Percentiles rank a stretch among this genome's conserved stretches.
These are phyloP conservation scores for Gambusia yucatana DNA, from an alignment of 2,797 vertebrate genomes.

Conservation along the genomic window DNA sequence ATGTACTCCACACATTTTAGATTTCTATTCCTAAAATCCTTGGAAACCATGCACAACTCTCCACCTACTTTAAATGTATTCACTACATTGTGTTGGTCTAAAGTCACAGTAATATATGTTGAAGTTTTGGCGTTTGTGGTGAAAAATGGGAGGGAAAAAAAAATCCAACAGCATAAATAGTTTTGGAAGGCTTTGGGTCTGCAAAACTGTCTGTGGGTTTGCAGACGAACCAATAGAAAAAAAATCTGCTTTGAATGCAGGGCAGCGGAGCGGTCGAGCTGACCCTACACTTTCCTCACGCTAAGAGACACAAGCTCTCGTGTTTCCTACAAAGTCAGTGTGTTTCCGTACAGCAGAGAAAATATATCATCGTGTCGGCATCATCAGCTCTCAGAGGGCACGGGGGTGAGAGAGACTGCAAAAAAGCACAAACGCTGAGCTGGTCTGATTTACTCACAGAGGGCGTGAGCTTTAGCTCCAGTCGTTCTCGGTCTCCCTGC, in stretches of 20 bases:
- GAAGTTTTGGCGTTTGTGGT: slow-evolving; percentile 15
- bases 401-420: slow-evolving; percentile 38
- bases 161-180: background rate
- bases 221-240: slow-evolving; percentile 35
- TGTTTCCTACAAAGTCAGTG: slow-evolving; percentile 50
- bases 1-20: background rate
- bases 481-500: slow-evolving; percentile 96
- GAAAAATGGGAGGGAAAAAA: background rate
- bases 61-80: background rate
- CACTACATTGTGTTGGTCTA: background rate
- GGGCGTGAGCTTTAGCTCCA: slow-evolving; percentile 96
- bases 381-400: slow-evolving; percentile 45
- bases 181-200: background rate
- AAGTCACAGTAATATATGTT: background rate
- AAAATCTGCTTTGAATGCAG: slow-evolving; percentile 39
- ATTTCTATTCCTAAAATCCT: background rate
- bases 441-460: slow-evolving; percentile 85
- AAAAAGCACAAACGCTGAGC: slow-evolving; percentile 34
- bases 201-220: slow-evolving; percentile 20
- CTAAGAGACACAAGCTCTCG: slow-evolving; percentile 40
- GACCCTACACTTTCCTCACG: slow-evolving; percentile 58
- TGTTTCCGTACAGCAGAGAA: slow-evolving; percentile 42
- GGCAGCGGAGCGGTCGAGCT: slow-evolving; percentile 41
- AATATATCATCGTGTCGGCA: slow-evolving; percentile 50
- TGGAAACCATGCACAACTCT: background rate